phyloP scores from a whole-genome alignment of 2,113 vertebrate genomes.

The Carassius auratus region DNA sequence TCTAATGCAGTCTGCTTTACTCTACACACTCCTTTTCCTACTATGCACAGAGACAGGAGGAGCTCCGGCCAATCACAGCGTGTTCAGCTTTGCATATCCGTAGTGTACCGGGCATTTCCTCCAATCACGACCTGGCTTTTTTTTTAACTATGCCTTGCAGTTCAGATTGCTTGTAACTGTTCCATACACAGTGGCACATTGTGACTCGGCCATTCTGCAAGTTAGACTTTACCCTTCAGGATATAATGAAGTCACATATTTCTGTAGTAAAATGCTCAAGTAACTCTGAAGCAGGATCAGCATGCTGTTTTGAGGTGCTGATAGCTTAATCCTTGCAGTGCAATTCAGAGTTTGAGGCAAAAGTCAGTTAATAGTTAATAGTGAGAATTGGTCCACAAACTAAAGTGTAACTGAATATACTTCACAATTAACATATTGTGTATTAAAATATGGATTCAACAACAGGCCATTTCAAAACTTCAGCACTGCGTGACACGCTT shows the following conservation, averaged over 20 bases:
- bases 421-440: too few species aligned
- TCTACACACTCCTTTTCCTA: slow-evolving; percentile 23
- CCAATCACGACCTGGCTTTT: slow-evolving; percentile 20
- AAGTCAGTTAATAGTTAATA: too few species aligned
- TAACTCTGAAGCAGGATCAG: slow-evolving; percentile 29
- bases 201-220: slow-evolving; percentile 2
- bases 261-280: slow-evolving; percentile 40
- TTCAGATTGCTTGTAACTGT: slow-evolving; percentile 25
- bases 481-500: too few species aligned
- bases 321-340: neutral
- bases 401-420: too few species aligned
- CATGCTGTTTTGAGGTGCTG: slow-evolving; percentile 16
- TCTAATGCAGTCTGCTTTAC: slow-evolving; percentile 26
- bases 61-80: slow-evolving; percentile 51
- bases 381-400: too few species aligned
- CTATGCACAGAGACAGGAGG: slow-evolving; percentile 37
- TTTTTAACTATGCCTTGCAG: neutral
- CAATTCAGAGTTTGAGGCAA: too few species aligned
- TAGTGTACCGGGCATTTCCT: slow-evolving; percentile 41
- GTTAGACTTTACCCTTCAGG: slow-evolving; percentile 50
- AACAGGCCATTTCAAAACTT: too few species aligned
- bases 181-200: slow-evolving; percentile 21
- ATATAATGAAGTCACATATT: slow-evolving; percentile 30
- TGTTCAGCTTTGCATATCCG: slow-evolving; percentile 52
- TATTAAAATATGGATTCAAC: too few species aligned